Evolutionary conservation across 1,140 invertebrate genomes (phyloP).

Genomic region (Zaprionus tsacasi): DNA sequence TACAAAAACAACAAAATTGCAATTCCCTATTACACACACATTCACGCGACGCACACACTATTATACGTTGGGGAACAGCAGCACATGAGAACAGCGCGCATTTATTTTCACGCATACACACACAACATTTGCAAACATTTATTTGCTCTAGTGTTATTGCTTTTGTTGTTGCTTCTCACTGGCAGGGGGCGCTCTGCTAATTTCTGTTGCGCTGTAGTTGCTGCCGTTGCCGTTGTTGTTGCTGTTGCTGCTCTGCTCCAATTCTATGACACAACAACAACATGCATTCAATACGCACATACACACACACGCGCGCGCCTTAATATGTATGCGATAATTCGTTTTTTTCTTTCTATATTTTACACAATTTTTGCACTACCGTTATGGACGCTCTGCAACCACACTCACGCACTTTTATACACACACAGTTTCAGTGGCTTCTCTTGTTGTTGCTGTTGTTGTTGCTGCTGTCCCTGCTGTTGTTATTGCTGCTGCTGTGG

Average conservation of each 20-base stretch:
- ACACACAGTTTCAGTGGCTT: constrained; percentile 49
- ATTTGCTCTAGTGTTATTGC: constrained; percentile 40
- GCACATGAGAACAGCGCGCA: constrained; percentile 34
- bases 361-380: constrained; percentile 56
- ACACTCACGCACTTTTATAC: constrained; percentile 29
- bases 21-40: constrained; percentile 71
- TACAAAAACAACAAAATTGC: constrained; percentile 72
- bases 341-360: constrained; percentile 36
- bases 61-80: constrained; percentile 32
- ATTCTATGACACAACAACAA: constrained; percentile 75
- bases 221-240: neutral
- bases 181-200: constrained; percentile 49
- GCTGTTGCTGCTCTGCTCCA: constrained; percentile 63
- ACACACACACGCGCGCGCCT: constrained; percentile 2
- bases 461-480: constrained; percentile 18
- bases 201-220: constrained; percentile 42
- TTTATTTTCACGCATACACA: constrained; percentile 32
- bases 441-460: constrained; percentile 25
- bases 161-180: constrained; percentile 51
- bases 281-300: constrained; percentile 22
- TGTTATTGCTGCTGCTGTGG: neutral
- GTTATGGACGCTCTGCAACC: constrained; percentile 29
- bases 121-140: constrained; percentile 27
- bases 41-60: constrained; percentile 37
- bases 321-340: constrained; percentile 27